Base-by-base conservation (phyloP, 2,888 invertebrate species). In the Leptinotarsa juncta region DNA sequence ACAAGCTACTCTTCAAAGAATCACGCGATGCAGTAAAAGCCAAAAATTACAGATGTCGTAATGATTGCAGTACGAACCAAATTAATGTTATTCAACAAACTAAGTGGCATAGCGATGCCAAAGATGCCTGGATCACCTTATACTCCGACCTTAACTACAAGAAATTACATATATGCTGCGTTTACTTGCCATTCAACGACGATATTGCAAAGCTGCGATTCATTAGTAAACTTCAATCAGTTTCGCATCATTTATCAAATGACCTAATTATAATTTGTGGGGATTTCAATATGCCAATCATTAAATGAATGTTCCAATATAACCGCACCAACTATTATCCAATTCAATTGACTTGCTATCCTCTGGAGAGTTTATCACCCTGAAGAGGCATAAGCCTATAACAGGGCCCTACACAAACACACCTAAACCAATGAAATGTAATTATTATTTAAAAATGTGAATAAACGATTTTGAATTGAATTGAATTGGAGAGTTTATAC, bases 1-100 rank as follows among this genome's bases (percentile, higher is more conserved):
- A 66, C 18, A 66, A 66, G 50, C 23, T 50, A 42, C 66, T 66
- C 20, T 50, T 49, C 66, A 66, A 66, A 49, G 66, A 66, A 66
- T 50, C 66, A 49, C 50, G 49, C 20, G 49, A 42, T 49, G 50
- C 66, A 50, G 16, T 23, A 49, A 66, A 66, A 66, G 18, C 48
- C 7, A 66, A 66, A 49, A 66, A 50, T 49, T 66, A 66, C 42
- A 49, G 50, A 66, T 66, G n/a, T n/a, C n/a, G n/a, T 65, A 48
- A 42, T 65, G 65, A 65, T 42, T 12, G 65, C 65, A 65, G 65
- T 65, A 32, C 18, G 65, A 65, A 65, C 48, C 14, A 42, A 65
- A 42, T 65, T 65, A 65, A 65, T 42, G 65, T n/a, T 65, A 3
- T 42, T n/a, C n/a, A 65, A 65, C 65, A 32, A 65, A 16, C 26